Conservation (phyloP, 2,888 invertebrate species). For the Drosophila diplacantha region DNA sequence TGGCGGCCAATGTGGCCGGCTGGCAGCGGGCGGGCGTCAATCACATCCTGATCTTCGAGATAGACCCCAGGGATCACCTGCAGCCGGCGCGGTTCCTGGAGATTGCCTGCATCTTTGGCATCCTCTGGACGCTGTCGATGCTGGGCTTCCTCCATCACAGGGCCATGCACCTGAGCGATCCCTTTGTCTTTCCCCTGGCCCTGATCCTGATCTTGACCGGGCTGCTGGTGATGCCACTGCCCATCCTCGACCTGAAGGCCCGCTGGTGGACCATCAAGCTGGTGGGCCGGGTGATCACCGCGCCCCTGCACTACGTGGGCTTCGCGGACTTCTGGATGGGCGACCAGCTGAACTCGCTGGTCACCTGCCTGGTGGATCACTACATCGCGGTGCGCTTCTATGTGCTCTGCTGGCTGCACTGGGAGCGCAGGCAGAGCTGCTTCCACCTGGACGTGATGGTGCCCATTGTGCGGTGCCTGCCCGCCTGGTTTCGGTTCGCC, state of each 20-base stretch:
- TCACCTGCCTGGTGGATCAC: conserved; percentile 91
- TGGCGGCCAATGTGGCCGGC: conserved; percentile 96
- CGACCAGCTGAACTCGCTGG: conserved; percentile 95
- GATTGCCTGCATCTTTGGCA: conserved; percentile 91
- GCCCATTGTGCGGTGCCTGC: conserved; percentile 91
- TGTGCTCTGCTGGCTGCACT: conserved; percentile 71
- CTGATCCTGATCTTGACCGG: conserved; percentile 86
- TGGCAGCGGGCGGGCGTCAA: conserved; percentile 98
- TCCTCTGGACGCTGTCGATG: conserved; percentile 93
- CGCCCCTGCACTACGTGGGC: conserved; percentile 93
- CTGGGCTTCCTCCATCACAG: conserved; percentile 82
- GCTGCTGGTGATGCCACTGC: conserved; percentile 93
- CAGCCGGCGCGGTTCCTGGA: conserved; percentile 95
- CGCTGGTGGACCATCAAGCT: conserved; percentile 85
- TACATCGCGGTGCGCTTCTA: conserved; percentile 96
- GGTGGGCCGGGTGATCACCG: conserved; percentile 86
- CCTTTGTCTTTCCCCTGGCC: conserved; percentile 91
- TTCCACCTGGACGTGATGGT: conserved; percentile 83
- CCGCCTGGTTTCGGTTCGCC: conserved; percentile 98
- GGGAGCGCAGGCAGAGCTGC: conserved; percentile 68
- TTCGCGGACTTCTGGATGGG: conserved; percentile 99
- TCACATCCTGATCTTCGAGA: conserved; percentile 96
- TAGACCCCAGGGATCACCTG: conserved; percentile 94
- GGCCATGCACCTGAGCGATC: conserved; percentile 86
- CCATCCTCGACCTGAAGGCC: conserved; percentile 91